Percentiles rank a stretch among this genome's conserved stretches.
Evolutionary conservation across 2,113 vertebrate genomes (phyloP).

Genomic region (Rattus rattus): DNA sequence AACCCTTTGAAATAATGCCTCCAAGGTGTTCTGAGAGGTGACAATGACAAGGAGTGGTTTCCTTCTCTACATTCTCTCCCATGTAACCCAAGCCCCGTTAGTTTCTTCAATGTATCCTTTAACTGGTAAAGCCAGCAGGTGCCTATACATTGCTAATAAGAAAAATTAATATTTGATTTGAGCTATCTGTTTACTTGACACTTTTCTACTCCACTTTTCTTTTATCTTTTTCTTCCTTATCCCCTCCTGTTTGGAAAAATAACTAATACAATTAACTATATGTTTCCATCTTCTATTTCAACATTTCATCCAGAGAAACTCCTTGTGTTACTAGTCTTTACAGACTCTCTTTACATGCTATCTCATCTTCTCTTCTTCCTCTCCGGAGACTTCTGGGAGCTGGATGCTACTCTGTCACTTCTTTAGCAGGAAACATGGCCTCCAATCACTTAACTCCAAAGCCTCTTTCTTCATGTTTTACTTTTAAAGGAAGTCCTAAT

Average conservation of each 20-base stretch:
- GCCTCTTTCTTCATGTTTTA: neutral
- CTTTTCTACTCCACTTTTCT: neutral
- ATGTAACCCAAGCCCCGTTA: too few species aligned
- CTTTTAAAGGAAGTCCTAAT: neutral
- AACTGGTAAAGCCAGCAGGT: neutral
- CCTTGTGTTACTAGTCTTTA: neutral
- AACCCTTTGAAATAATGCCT: neutral
- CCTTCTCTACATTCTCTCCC: neutral
- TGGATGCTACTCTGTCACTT: neutral
- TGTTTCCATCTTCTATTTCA: neutral
- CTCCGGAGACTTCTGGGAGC: neutral
- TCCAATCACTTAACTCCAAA: neutral
- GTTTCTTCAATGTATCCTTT: neutral
- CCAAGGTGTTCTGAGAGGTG: neutral
- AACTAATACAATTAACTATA: neutral
- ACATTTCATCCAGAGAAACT: neutral
- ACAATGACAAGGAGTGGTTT: neutral
- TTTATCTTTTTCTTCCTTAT: neutral
- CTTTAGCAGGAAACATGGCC: accelerated
- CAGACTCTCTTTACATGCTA: too few species aligned
- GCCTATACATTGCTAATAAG: neutral
- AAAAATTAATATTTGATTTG: neutral
- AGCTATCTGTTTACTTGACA: neutral
- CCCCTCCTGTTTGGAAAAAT: neutral
- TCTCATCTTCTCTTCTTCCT: neutral